Base-by-base conservation (phyloP, 2,797 vertebrate genomes). In the Cyprinella venusta region DNA sequence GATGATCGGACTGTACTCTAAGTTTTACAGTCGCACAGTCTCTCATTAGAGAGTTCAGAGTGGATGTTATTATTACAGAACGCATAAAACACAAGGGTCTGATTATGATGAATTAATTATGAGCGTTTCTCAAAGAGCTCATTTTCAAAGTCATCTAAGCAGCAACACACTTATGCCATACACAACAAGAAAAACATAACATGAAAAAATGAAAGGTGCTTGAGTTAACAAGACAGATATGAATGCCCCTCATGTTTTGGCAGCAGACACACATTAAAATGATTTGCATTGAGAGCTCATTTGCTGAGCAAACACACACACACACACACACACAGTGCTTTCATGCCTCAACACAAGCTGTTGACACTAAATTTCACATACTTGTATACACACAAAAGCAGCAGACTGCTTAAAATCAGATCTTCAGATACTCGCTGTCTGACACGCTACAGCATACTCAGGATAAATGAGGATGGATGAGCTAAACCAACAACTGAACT, bases 341-440 rank as follows among this genome's bases (percentile, higher is more conserved):
- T 71, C 19, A 72, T 36, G 26, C 26, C 45, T 59, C 38, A 82
- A 75, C 61, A 75, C 80, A 65, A 82, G 61, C 71, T 75, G 70
- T 75, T 26, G 5, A 81, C 21, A 48, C 3, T 38, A 54, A 48
- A 40, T 33, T 40, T 72, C 50, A 12, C 24, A 54, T 52, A 30
- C 42, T 59, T 59, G 54, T 59, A 59, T 30, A 45, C 30, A 68
- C 74, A 33, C 74, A 83, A 61, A 83, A 77, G 26, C 82, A 83
- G 65, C 50, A 84, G 40, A 50, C 64, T 45, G 30, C 21, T 12
- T 48, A 1, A 6, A 42, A 81, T 50, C 30, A 64, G 40, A 81
- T 50, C 79, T 74, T 56, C 40, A 61, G 68, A 36, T 36, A 80
- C n/a, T 36, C 30, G 36, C 65, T 56, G 79, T 80, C 52, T 61